Conservation (phyloP, 1,140 invertebrate species). For the Plectrocnemia conspersa region DNA sequence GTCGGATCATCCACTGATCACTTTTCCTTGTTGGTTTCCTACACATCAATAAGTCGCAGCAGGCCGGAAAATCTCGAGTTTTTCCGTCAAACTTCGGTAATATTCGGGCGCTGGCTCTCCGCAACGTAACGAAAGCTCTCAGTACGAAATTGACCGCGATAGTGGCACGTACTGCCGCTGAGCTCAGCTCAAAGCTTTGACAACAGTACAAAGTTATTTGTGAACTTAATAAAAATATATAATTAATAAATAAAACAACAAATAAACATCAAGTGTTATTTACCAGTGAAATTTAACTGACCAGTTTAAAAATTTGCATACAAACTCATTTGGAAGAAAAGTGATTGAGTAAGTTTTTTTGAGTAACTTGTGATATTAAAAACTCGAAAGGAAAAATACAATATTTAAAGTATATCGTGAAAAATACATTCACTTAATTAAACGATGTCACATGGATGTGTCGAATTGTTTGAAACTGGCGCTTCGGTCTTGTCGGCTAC, state of each 20-base stretch:
- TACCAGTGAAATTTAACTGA: no score
- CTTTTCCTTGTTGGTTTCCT: slow-evolving; percentile 1
- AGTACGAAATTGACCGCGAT: background rate
- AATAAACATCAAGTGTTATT: no score
- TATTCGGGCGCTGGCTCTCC: slow-evolving; percentile 1
- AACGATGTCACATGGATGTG: background rate
- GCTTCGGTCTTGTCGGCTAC: background rate
- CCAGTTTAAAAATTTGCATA: no score
- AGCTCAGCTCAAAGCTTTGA: background rate
- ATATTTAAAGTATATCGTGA: background rate
- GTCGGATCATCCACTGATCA: background rate
- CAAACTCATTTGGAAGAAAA: no score
- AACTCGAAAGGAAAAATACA: background rate
- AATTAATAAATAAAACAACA: no score
- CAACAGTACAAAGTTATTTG: no score
- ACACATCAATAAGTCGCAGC: slow-evolving; percentile 12
- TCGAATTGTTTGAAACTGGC: slow-evolving; percentile 7
- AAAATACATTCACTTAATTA: background rate
- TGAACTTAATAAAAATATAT: no score
- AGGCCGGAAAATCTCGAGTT: slow-evolving; percentile 7
- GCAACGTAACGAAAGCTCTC: slow-evolving; percentile 5
- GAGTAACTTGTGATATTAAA: no score
- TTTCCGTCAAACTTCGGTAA: slow-evolving; percentile 2
- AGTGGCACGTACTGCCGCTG: background rate
- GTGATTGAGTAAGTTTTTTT: no score